phyloP scores from a whole-genome alignment of 2,888 invertebrate species.

The Pilophorus perplexus region DNA sequence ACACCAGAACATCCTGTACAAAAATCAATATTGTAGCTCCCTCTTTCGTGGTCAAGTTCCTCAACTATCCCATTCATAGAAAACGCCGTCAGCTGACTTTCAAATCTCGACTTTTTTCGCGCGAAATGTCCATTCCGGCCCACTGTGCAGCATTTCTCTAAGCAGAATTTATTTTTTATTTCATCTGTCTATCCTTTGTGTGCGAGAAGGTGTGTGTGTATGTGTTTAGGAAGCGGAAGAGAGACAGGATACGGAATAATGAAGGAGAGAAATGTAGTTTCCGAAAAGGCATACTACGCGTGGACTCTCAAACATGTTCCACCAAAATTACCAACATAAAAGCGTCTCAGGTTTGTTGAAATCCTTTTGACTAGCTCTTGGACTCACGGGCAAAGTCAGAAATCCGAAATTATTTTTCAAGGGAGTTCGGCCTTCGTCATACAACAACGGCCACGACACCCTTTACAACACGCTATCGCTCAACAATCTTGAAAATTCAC shows the following conservation, averaged over 20 bases:
- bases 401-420: not conserved
- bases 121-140: too few species aligned
- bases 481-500: slow-evolving; percentile 28
- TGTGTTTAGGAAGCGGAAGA: slow-evolving; percentile 15
- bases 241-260: slow-evolving; percentile 3
- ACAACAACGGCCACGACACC: slow-evolving; percentile 14
- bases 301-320: not conserved
- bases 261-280: not conserved
- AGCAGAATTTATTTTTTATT: too few species aligned
- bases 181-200: too few species aligned
- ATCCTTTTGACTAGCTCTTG: not conserved
- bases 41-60: too few species aligned
- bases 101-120: too few species aligned
- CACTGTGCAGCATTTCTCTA: too few species aligned
- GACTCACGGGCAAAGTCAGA: not conserved
- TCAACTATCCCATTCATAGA: too few species aligned
- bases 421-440: slow-evolving; percentile 20
- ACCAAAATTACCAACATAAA: slow-evolving; percentile 29
- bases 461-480: slow-evolving; percentile 15
- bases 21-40: too few species aligned
- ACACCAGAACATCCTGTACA: too few species aligned
- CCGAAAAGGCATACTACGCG: not conserved
- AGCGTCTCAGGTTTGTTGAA: slow-evolving; percentile 9
- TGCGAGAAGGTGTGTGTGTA: too few species aligned
- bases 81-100: too few species aligned